phyloP scores from a whole-genome alignment of 2,113 vertebrate genomes.

The Cavia porcellus region DNA sequence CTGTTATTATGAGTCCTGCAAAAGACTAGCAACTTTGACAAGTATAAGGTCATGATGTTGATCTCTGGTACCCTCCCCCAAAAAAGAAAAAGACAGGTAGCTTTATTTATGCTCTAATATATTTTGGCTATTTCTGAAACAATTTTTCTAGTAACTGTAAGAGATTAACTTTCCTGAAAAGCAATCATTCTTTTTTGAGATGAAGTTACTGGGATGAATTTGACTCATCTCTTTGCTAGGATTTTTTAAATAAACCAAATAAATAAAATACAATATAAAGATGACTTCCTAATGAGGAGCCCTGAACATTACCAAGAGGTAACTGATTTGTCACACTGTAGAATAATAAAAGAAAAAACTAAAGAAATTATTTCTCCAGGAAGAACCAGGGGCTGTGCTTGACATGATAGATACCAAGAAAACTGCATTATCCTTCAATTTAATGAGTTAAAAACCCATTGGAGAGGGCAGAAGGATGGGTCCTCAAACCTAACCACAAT shows the following conservation, averaged over 20 bases:
- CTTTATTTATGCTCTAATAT: background rate
- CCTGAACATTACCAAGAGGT: background rate
- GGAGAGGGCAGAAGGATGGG: background rate
- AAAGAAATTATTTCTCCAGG: background rate
- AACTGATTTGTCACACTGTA: background rate
- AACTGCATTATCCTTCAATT: background rate
- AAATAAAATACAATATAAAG: conserved; percentile 50
- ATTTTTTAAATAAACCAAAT: background rate
- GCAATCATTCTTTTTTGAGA: conserved; percentile 28
- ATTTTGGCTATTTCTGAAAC: background rate
- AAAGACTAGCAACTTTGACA: background rate
- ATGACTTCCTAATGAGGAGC: background rate
- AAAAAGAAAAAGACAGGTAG: background rate
- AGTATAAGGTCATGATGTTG: too few species aligned
- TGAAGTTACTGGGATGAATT: background rate
- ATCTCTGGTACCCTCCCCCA: too few species aligned
- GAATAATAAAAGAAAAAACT: background rate
- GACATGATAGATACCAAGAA: background rate
- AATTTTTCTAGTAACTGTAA: background rate
- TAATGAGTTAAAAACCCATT: background rate
- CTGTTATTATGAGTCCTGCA: background rate
- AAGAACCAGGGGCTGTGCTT: background rate
- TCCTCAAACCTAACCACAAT: background rate
- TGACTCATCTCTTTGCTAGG: background rate
- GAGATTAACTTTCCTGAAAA: conserved; percentile 1